Percentiles rank a stretch among this genome's conserved stretches.
Evolutionary conservation across 2,113 vertebrate genomes (phyloP).

Genomic region (Phaethornis superciliosus): DNA sequence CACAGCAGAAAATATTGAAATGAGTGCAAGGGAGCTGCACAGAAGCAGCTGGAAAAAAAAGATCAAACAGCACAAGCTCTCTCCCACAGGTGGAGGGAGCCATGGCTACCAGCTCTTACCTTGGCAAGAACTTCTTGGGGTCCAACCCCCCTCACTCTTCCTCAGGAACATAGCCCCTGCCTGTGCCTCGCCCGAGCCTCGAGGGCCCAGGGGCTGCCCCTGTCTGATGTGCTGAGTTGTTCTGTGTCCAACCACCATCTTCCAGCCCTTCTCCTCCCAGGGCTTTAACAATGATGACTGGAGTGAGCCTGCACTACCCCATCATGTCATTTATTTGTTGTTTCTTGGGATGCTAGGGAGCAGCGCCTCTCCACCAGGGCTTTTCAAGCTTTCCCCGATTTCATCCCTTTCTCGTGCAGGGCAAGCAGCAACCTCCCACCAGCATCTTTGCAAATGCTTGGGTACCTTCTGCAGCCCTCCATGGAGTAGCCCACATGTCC

Average conservation of each 20-base stretch:
- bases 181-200: background rate
- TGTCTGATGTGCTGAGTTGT: background rate
- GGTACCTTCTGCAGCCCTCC: background rate
- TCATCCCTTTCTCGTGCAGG: rapidly evolving
- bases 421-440: background rate
- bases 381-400: background rate
- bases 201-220: too few species aligned
- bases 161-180: background rate
- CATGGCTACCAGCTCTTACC: background rate
- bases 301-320: background rate
- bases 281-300: background rate
- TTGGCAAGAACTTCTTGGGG: background rate
- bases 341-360: background rate
- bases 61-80: background rate
- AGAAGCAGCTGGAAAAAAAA: background rate
- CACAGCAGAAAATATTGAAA: background rate
- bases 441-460: background rate
- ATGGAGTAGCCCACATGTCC: rapidly evolving
- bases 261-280: background rate
- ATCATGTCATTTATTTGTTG: background rate
- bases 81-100: background rate
- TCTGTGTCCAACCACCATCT: rapidly evolving
- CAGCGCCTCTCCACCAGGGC: rapidly evolving
- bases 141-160: rapidly evolving
- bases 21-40: background rate